Percentiles rank a stretch among this genome's conserved stretches.
Conservation (phyloP, 2,797 vertebrate species). For the Catostomus latipinnis region DNA sequence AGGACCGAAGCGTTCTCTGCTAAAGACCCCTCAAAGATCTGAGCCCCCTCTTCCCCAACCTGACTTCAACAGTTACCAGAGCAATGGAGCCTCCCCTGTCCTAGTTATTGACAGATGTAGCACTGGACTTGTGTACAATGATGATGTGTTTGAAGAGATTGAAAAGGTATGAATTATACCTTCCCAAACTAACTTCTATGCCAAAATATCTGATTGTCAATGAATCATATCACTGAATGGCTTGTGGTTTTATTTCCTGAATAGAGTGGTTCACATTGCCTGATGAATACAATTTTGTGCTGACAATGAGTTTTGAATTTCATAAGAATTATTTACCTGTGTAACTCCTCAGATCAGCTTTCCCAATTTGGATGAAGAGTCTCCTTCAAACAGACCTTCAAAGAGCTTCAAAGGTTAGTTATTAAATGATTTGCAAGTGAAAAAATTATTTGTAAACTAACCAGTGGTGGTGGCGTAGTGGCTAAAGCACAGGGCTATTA, state of each 20-base stretch:
- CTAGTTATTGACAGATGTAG: conserved; percentile 18
- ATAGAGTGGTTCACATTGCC: not conserved
- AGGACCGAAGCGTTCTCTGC: conserved; percentile 60
- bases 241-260: not conserved
- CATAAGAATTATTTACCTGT: not conserved
- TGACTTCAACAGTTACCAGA: conserved; percentile 61
- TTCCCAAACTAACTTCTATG: not conserved
- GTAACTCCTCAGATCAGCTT: conserved; percentile 65
- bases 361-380: conserved; percentile 65
- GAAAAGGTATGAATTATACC: conserved; percentile 39
- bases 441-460: too few relatives aligned
- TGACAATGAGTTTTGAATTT: not conserved
- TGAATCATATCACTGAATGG: not conserved
- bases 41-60: conserved; percentile 48
- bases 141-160: conserved; percentile 39
- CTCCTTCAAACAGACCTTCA: conserved; percentile 42
- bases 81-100: conserved; percentile 66
- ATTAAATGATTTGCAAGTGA: not conserved
- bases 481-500: too few relatives aligned
- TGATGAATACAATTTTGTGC: not conserved
- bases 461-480: too few relatives aligned
- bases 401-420: conserved; percentile 61
- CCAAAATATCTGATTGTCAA: not conserved
- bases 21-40: conserved; percentile 75
- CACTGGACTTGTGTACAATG: not conserved